Evolutionary conservation across 2,113 vertebrate genomes (phyloP), one percentile per base, ranked within the genome.

Genomic region (Sturnus vulgaris): DNA sequence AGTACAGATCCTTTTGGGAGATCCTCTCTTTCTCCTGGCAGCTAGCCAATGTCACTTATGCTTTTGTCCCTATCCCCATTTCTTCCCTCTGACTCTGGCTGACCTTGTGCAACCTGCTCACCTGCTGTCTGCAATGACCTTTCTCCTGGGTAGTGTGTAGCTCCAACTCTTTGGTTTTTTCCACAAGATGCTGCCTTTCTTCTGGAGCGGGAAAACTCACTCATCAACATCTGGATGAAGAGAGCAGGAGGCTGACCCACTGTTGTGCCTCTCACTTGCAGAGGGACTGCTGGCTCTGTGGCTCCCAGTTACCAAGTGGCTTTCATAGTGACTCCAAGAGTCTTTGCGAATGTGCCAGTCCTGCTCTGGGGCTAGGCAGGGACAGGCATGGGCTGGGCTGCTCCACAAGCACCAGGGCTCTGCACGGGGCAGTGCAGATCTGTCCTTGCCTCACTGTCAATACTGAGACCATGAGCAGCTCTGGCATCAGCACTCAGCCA

Each of bases 191-290:
- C 98, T 98, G 60, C 95, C 95, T 59, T 97, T 96, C 12, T 31
- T 95, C 94, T 98, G 98, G 49, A 98, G 97, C 22, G 90, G 97
- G 72, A 97, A 77, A 98, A 86, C 35, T 98, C 96, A 56, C 97
- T 97, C 80, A 88, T 97, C 47, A 88, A 94, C 94, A 95, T 96
- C 98, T 98, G 86, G 57, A 71, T 65, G 35, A 96, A 65, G 76
- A 61, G 71, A 88, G 55, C 39, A 66, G 59, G 47, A 79, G 79
- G 20, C 40, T 66, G 4, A 0, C 27, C 35, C 1, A 1, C 30
- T 24, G 22, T 28, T 93, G 12, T 23, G 20, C 33, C 60, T 83
- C n/a, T 52, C 20, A 7, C 35, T 66, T 72, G 55, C 53, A 69
- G 55, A 63, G 25, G 1, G 2, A 24, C 15, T 33, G 21, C 59